Evolutionary conservation across 1,140 invertebrate species (phyloP).

Genomic region (Nebria ingens): DNA sequence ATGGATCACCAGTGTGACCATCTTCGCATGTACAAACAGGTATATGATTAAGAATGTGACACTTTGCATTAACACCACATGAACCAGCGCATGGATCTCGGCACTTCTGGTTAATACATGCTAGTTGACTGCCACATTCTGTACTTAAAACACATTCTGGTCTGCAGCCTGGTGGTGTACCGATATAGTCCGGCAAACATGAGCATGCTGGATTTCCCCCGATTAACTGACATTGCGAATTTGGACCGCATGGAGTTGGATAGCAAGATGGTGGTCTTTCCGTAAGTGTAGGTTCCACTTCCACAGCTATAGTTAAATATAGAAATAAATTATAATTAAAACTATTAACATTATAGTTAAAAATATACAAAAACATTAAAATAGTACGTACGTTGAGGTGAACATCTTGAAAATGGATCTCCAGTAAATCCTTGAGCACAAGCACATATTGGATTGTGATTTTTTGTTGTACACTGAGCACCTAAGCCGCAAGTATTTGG

Average conservation of each 20-base stretch:
- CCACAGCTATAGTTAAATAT: conserved; percentile 17
- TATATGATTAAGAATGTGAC: conserved; percentile 60
- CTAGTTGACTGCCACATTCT: conserved; percentile 58
- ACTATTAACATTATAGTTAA: not conserved
- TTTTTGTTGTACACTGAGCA: conserved; percentile 45
- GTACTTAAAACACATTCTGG: conserved; percentile 63
- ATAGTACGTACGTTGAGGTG: conserved; percentile 36
- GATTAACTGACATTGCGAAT: conserved; percentile 64
- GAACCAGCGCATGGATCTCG: conserved; percentile 64
- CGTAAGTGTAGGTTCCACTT: conserved; percentile 31
- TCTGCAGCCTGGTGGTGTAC: conserved; percentile 61
- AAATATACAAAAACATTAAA: too few species aligned
- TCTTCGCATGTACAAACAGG: conserved; percentile 63
- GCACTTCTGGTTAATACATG: conserved; percentile 63
- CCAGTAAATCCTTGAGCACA: conserved; percentile 60
- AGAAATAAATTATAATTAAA: conserved; percentile 10
- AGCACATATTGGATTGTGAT: conserved; percentile 55
- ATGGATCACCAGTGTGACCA: conserved; percentile 64
- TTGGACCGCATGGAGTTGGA: conserved; percentile 71
- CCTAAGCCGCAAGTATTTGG: conserved; percentile 50
- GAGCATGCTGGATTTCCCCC: conserved; percentile 63
- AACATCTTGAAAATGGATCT: conserved; percentile 57
- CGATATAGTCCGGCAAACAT: conserved; percentile 62
- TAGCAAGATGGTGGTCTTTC: conserved; percentile 58
- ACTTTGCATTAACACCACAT: conserved; percentile 62